Conservation (phyloP, 2,797 vertebrate genomes). For the Danio tinwini region DNA sequence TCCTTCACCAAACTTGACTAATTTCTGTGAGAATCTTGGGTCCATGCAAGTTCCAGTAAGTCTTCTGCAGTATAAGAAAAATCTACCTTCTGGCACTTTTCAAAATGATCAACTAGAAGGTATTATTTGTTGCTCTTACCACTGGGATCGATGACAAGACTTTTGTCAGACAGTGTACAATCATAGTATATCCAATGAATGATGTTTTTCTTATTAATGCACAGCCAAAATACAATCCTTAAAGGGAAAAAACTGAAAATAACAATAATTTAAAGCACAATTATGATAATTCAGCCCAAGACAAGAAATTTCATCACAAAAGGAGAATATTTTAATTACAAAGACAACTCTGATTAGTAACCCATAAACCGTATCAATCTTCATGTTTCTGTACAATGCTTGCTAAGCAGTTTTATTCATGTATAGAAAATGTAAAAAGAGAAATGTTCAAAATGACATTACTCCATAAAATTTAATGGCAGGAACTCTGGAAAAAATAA, state of each 20-base stretch:
- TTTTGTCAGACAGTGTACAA: too few relatives aligned
- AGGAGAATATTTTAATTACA: slow-evolving; percentile 62
- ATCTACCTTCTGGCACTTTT: too few relatives aligned
- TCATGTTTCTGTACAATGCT: slow-evolving; percentile 95
- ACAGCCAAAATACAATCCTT: not conserved
- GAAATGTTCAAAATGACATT: slow-evolving; percentile 93
- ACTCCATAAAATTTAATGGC: slow-evolving; percentile 99
- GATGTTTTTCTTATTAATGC: not conserved
- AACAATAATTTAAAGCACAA: not conserved
- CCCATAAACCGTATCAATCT: slow-evolving; percentile 86
- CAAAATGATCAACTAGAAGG: too few relatives aligned
- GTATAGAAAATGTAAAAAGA: slow-evolving; percentile 98
- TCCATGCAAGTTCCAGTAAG: too few relatives aligned
- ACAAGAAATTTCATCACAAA: slow-evolving; percentile 41
- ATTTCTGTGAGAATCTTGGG: too few relatives aligned
- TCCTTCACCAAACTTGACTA: too few relatives aligned
- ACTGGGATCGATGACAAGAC: too few relatives aligned
- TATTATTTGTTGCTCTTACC: too few relatives aligned
- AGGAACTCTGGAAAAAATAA: slow-evolving; percentile 98
- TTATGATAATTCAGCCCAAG: slow-evolving; percentile 43
- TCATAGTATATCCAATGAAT: not conserved
- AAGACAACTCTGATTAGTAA: slow-evolving; percentile 76
- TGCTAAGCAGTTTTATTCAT: slow-evolving; percentile 96
- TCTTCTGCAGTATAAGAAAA: too few relatives aligned
- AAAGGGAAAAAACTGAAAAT: not conserved